Base-by-base conservation (phyloP, 1,140 invertebrate genomes). In the Teleogryllus occipitalis region DNA sequence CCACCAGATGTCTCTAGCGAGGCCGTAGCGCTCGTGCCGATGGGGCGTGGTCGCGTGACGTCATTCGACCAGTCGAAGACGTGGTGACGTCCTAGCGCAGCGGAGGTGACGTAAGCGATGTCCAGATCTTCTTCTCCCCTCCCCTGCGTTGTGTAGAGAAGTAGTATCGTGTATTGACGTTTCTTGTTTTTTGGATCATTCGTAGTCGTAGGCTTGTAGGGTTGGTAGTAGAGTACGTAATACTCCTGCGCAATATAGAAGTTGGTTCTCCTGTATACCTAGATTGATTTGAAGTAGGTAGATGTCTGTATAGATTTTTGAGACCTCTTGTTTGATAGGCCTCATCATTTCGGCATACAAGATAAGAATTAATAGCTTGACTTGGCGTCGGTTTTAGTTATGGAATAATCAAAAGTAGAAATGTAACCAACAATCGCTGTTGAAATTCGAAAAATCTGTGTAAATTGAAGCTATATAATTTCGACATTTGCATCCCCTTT, bases 81-180 rank as follows among this genome's bases (percentile, higher is more conserved):
- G 18, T 65, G 54, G 54, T 65, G 54, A 65, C 54, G 54, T 65
- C 10, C 27, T 65, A 65, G 54, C 54, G 18, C 10, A 18, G 54
- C 54, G 54, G 54, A 65, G 54, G 54, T 65, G 54, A 65, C 54
- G 54, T 65, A 65, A 65, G 54, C 54, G 54, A 65, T 65, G 54
- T 65, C 54, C 54, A 65, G 18, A 65, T 65, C 54, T 65, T 65
- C 54, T 18, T 18, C 54, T 65, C 54, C 54, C 54, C 54, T 18
- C 54, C 18, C 54, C 54, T 18, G 54, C 54, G 54, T 65, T 65
- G 18, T 65, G 54, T 65, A 65, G 54, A 65, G 10, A 14, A 65
- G 54, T 65, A 65, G 54, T 14, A 65, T 65, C 54, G 54, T 39
- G 27, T 65, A 65, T 65, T 65, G 54, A 65, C 54, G 54, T 65